Conservation (phyloP, 2,888 invertebrate genomes). For the Lycaena phlaeas region DNA sequence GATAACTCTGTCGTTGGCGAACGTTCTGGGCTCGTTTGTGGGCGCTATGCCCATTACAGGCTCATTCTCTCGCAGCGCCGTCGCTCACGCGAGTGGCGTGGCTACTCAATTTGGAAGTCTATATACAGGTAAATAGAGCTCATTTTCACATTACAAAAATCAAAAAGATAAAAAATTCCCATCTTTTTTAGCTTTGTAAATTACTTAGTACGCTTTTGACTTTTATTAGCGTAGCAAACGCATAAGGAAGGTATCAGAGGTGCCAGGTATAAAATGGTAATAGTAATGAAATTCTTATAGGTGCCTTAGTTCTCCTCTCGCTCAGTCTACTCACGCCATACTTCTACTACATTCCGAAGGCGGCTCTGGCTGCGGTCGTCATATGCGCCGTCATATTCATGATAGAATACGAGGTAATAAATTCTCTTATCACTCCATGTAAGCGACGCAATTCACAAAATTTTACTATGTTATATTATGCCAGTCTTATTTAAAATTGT, state of each 20-base stretch:
- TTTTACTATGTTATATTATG: no score
- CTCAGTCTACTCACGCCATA: conserved; percentile 90
- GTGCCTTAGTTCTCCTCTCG: conserved; percentile 85
- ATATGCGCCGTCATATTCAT: conserved; percentile 96
- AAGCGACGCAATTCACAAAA: neutral
- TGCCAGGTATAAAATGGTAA: no score
- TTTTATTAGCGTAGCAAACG: no score
- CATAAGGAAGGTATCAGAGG: no score
- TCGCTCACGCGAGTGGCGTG: conserved; percentile 96
- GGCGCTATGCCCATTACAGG: conserved; percentile 94
- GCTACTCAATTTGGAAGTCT: conserved; percentile 90
- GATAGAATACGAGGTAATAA: conserved; percentile 87
- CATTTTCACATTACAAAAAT: no score
- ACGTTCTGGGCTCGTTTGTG: conserved; percentile 89
- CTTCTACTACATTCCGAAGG: conserved; percentile 92
- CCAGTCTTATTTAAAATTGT: no score
- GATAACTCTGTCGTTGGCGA: conserved; percentile 87
- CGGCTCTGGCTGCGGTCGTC: conserved; percentile 92
- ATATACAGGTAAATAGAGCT: conserved; percentile 79
- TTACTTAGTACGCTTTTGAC: no score
- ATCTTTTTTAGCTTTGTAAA: no score
- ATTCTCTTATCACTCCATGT: neutral
- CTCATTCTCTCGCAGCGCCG: conserved; percentile 91
- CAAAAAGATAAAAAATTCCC: no score
- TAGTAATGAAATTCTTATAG: no score